Evolutionary conservation across 2,888 invertebrate genomes (phyloP).

Genomic region (Ceriagrion tenellum): DNA sequence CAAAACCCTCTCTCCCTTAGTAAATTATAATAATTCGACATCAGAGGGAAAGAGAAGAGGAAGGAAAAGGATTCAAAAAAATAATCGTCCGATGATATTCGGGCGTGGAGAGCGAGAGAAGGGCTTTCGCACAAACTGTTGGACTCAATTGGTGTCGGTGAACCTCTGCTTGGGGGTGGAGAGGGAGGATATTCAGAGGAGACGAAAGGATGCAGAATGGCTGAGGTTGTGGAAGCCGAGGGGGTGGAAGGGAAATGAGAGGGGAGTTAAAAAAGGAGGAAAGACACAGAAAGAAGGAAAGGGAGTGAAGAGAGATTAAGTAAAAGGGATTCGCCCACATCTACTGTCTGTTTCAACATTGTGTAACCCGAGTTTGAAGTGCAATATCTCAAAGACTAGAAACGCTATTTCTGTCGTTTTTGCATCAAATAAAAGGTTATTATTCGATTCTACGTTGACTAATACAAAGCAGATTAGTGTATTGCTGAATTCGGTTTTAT

Average conservation of each 20-base stretch:
- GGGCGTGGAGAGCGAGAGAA: neutral
- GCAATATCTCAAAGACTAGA: no score
- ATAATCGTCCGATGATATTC: neutral
- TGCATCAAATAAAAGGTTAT: no score
- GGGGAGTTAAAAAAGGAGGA: neutral
- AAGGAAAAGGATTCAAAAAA: neutral
- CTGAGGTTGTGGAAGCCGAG: neutral
- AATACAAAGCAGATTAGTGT: no score
- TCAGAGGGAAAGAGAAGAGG: no score
- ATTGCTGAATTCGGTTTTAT: no score
- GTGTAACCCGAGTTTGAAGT: no score
- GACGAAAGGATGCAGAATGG: neutral
- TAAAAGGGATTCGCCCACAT: no score
- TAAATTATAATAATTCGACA: no score
- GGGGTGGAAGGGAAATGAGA: neutral
- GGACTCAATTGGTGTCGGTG: constrained; percentile 18
- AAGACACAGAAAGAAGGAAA: neutral
- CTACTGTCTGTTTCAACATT: no score
- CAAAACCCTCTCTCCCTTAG: no score
- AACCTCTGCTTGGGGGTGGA: neutral
- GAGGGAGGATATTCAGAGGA: neutral
- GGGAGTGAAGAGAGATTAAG: neutral
- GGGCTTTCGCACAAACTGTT: neutral
- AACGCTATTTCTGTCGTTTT: no score
- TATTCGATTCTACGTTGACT: no score